Percentiles rank a stretch among this genome's conserved stretches.
Evolutionary conservation across 2,113 vertebrate genomes (phyloP).

Genomic region (Capreolus pygargus): DNA sequence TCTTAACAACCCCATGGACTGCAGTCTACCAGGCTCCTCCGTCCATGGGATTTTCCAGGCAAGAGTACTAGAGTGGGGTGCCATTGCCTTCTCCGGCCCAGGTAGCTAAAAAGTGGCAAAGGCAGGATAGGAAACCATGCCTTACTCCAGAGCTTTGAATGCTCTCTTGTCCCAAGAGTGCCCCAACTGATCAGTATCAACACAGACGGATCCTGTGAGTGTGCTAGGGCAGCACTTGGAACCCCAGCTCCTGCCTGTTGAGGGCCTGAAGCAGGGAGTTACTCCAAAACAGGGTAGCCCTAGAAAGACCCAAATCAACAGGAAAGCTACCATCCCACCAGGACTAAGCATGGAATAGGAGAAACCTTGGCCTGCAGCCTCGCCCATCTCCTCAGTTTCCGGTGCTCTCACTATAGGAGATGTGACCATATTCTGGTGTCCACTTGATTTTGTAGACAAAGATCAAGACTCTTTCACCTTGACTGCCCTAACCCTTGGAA

Average conservation of each 20-base stretch:
- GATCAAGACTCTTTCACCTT: not conserved
- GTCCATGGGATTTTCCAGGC: no score
- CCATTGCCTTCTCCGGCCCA: not conserved
- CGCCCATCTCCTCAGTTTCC: not conserved
- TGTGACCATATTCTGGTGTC: not conserved
- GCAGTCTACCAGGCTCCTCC: no score
- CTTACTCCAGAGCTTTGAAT: not conserved
- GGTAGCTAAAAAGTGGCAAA: constrained; percentile 14
- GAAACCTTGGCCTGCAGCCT: not conserved
- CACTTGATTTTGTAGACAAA: not conserved
- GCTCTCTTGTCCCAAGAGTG: not conserved
- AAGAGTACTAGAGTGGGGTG: no score
- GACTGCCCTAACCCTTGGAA: not conserved
- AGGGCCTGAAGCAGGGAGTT: not conserved
- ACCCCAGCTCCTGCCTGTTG: not conserved
- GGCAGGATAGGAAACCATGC: not conserved
- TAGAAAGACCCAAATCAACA: not conserved
- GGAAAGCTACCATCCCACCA: not conserved
- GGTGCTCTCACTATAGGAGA: not conserved
- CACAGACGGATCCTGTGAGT: not conserved
- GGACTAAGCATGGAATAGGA: not conserved
- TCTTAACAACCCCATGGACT: no score
- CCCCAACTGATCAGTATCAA: not conserved
- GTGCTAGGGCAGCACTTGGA: not conserved
- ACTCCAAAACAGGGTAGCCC: not conserved